Percentiles rank a stretch among this genome's conserved stretches.
These are phyloP conservation scores for Hyppa rectilinea DNA, from an alignment of 2,888 invertebrate species.

Conservation along the genomic window DNA sequence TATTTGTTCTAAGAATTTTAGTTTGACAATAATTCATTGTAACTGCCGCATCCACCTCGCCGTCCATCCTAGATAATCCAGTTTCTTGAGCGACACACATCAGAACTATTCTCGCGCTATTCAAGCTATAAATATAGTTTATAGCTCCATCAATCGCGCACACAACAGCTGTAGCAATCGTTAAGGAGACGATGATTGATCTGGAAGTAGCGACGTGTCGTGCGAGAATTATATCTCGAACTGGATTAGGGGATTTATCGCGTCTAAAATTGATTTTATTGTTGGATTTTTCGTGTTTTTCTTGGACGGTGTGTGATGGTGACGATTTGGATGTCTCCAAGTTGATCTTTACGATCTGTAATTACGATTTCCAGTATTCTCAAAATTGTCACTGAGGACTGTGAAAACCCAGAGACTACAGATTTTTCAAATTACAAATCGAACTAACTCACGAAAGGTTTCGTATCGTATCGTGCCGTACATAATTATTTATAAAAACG, in stretches of 20 bases:
- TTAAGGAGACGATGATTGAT: slow-evolving; percentile 89
- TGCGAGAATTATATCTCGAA: slow-evolving; percentile 73
- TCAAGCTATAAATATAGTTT: slow-evolving; percentile 88
- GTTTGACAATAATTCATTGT: slow-evolving; percentile 45
- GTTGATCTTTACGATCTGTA: slow-evolving; percentile 25
- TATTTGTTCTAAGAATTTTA: slow-evolving; percentile 47
- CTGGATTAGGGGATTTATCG: slow-evolving; percentile 72
- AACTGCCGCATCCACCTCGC: slow-evolving; percentile 67
- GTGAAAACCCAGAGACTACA: neutral
- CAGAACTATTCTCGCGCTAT: slow-evolving; percentile 82
- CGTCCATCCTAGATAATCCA: slow-evolving; percentile 60
- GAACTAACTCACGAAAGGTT: neutral
- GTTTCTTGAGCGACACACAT: slow-evolving; percentile 78
- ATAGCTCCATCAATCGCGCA: slow-evolving; percentile 87
- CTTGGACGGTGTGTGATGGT: slow-evolving; percentile 24
- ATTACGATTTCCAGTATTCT: neutral
- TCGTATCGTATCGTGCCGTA: no score
- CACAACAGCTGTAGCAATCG: slow-evolving; percentile 87
- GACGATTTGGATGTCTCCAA: slow-evolving; percentile 4
- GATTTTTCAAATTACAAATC: neutral
- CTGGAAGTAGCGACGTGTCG: slow-evolving; percentile 72
- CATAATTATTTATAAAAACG: no score
- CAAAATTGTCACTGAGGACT: neutral
- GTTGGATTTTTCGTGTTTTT: slow-evolving; percentile 55
- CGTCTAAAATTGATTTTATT: slow-evolving; percentile 71